These are phyloP conservation scores for Tragelaphus buxtoni DNA, from an alignment of 2,113 vertebrate species.

Conservation along the genomic window DNA sequence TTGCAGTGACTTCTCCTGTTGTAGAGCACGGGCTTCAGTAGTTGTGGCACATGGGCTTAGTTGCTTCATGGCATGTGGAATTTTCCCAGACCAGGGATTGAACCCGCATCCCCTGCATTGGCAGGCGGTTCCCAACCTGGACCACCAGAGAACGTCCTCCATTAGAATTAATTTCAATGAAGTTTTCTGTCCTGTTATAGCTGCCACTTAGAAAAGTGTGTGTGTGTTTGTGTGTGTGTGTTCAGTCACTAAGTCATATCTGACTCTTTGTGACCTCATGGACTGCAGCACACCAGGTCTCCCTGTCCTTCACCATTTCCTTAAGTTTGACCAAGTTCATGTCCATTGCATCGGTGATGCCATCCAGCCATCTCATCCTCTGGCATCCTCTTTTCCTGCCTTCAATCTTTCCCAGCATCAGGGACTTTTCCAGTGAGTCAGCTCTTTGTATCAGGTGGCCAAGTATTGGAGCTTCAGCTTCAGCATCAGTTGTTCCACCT, in stretches of 20 bases:
- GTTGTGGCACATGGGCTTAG: neutral
- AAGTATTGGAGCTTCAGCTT: neutral
- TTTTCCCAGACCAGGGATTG: neutral
- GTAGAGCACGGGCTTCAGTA: neutral
- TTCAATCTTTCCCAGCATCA: neutral
- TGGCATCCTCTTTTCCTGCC: neutral
- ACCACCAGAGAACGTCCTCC: neutral
- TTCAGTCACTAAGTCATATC: neutral
- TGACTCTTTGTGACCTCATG: neutral
- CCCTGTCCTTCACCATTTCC: neutral
- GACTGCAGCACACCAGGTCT: neutral
- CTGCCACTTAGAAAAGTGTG: neutral
- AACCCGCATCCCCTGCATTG: accelerated
- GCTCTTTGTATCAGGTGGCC: neutral
- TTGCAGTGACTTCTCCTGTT: neutral
- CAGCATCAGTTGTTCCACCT: neutral
- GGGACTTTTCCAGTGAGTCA: neutral
- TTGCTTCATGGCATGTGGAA: neutral
- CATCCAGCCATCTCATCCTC: neutral
- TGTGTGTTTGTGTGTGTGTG: neutral
- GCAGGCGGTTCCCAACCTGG: neutral
- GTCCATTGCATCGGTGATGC: neutral
- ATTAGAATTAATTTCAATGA: neutral
- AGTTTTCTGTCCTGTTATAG: neutral
- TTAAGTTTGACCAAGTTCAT: neutral